These are phyloP conservation scores for Pandemis corylana DNA, from an alignment of 2,888 invertebrate genomes.

Conservation along the genomic window DNA sequence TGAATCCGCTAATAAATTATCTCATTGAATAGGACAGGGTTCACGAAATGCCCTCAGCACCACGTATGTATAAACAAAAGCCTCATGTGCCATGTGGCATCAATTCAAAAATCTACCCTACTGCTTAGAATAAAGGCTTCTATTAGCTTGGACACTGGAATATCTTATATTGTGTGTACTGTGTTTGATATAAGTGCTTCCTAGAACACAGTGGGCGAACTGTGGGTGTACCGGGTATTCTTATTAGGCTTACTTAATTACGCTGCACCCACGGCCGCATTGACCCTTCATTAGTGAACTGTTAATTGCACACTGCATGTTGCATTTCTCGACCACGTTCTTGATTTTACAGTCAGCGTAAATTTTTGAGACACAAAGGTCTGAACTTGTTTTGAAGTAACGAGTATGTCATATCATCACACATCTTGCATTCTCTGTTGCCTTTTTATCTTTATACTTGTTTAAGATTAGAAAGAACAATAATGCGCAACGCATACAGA, in stretches of 20 bases:
- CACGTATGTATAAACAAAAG: not conserved
- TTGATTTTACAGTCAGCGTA: not conserved
- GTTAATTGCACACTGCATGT: constrained; percentile 14
- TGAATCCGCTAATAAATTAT: constrained; percentile 5
- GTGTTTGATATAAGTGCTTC: not conserved
- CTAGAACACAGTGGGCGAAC: constrained; percentile 32
- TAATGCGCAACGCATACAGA: no score
- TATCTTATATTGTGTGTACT: not conserved
- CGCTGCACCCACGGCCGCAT: not conserved
- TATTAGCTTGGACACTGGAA: not conserved
- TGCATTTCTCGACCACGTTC: constrained; percentile 1
- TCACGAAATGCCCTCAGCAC: constrained; percentile 1
- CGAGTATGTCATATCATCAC: no score
- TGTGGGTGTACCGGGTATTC: constrained; percentile 23
- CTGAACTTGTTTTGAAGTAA: no score
- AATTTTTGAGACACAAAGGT: no score
- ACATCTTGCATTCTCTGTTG: no score
- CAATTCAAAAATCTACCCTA: not conserved
- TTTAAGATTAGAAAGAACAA: no score
- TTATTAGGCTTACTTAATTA: constrained; percentile 18
- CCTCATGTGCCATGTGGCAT: not conserved
- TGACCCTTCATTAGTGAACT: constrained; percentile 24
- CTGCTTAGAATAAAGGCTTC: not conserved
- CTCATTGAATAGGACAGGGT: not conserved
- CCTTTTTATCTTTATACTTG: no score